These are phyloP conservation scores for Poecilia wingei DNA, from an alignment of 2,797 vertebrate genomes.

Conservation along the genomic window DNA sequence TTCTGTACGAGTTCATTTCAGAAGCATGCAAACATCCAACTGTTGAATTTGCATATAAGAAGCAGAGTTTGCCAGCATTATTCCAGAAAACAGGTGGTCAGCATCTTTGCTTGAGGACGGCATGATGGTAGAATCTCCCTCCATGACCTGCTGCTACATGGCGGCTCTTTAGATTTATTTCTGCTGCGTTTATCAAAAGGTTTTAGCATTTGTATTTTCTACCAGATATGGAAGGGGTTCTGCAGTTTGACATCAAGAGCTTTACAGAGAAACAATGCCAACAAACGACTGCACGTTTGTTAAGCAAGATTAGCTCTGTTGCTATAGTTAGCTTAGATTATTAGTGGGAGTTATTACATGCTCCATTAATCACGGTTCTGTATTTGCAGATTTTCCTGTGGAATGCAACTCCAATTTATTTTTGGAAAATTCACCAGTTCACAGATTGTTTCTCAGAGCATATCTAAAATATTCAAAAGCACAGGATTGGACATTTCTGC, in stretches of 20 bases:
- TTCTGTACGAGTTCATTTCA: constrained; percentile 45
- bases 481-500: no score
- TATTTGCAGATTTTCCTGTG: not conserved
- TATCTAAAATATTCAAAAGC: not conserved
- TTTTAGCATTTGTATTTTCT: constrained; percentile 15
- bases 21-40: constrained; percentile 40
- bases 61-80: constrained; percentile 27
- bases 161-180: not conserved
- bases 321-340: not conserved
- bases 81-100: constrained; percentile 46
- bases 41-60: constrained; percentile 29
- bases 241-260: constrained; percentile 4
- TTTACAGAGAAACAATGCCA: constrained; percentile 2
- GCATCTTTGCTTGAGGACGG: constrained; percentile 1
- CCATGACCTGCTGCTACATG: not conserved
- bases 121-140: not conserved
- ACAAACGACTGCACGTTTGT: not conserved
- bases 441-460: not conserved
- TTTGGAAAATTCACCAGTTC: not conserved
- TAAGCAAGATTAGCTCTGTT: not conserved
- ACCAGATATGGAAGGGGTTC: not conserved
- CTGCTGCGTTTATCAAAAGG: constrained; percentile 1
- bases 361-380: not conserved
- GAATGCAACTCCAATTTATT: no score
- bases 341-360: not conserved